Evolutionary conservation across 2,797 vertebrate genomes (phyloP).

Genomic region (Ficedula albicollis): DNA sequence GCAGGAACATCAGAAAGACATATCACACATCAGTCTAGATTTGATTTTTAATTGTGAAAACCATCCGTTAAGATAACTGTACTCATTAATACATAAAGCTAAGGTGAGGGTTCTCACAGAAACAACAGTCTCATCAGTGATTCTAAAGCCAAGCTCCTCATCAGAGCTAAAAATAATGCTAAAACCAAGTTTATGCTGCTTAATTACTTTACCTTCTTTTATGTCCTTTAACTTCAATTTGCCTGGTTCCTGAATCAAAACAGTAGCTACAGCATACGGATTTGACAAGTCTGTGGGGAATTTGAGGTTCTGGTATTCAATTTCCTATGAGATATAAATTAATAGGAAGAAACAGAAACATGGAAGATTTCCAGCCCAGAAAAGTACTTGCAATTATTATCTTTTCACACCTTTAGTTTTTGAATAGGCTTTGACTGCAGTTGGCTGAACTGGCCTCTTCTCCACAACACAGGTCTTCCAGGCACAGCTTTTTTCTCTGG

Average conservation of each 20-base stretch:
- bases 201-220: constrained; percentile 79
- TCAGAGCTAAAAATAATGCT: background rate
- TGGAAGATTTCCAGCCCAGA: background rate
- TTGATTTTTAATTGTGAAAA: background rate
- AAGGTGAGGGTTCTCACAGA: background rate
- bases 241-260: constrained; percentile 84
- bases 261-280: constrained; percentile 85
- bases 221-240: constrained; percentile 82
- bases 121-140: background rate
- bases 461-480: constrained; percentile 45
- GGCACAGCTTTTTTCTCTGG: constrained; percentile 31
- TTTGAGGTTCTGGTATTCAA: constrained; percentile 70
- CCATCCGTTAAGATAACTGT: background rate
- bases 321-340: constrained; percentile 67
- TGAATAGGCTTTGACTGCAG: background rate
- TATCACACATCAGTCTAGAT: background rate
- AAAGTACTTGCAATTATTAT: background rate
- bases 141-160: background rate
- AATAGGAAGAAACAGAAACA: background rate
- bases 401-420: constrained; percentile 62
- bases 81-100: background rate
- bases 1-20: constrained; percentile 10
- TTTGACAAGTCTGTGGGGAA: constrained; percentile 78
- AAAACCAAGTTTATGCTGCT: background rate
- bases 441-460: background rate